phyloP scores from a whole-genome alignment of 2,113 vertebrate genomes.

The Reinhardtius hippoglossoides region DNA sequence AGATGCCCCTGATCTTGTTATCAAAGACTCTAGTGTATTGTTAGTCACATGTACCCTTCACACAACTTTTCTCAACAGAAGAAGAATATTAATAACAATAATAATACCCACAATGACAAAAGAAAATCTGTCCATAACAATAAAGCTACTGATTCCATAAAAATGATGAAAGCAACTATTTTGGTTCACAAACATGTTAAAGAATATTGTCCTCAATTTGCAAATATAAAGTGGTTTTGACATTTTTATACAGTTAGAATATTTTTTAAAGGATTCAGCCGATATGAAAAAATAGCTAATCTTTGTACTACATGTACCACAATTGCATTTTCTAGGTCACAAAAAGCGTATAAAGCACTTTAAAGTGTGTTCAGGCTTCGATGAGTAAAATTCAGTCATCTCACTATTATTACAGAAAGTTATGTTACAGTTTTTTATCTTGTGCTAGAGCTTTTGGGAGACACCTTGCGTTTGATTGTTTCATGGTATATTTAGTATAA shows the following conservation, averaged over 20 bases:
- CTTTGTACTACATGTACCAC: constrained; percentile 57
- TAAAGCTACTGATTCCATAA: constrained; percentile 65
- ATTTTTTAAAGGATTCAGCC: constrained; percentile 38
- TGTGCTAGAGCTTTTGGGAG: constrained; percentile 32
- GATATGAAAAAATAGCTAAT: constrained; percentile 69
- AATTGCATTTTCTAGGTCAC: constrained; percentile 49
- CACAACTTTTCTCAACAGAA: constrained; percentile 39
- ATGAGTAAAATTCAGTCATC: constrained; percentile 30
- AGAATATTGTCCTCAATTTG: constrained; percentile 52
- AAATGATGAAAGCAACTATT: constrained; percentile 55
- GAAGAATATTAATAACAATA: constrained; percentile 8
- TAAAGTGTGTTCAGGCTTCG: constrained; percentile 41
- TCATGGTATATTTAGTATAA: background rate
- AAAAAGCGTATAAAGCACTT: constrained; percentile 59
- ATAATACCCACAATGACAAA: constrained; percentile 52
- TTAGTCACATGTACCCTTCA: constrained; percentile 65
- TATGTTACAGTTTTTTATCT: constrained; percentile 2
- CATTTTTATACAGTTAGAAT: constrained; percentile 30
- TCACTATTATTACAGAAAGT: constrained; percentile 13
- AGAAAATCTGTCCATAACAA: constrained; percentile 26
- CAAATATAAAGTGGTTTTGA: constrained; percentile 72
- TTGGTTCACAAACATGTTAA: constrained; percentile 62
- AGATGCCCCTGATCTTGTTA: constrained; percentile 62
- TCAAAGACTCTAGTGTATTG: constrained; percentile 32
- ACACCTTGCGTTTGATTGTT: background rate